phyloP scores from a whole-genome alignment of 2,797 vertebrate genomes.

The Champsocephalus gunnari region DNA sequence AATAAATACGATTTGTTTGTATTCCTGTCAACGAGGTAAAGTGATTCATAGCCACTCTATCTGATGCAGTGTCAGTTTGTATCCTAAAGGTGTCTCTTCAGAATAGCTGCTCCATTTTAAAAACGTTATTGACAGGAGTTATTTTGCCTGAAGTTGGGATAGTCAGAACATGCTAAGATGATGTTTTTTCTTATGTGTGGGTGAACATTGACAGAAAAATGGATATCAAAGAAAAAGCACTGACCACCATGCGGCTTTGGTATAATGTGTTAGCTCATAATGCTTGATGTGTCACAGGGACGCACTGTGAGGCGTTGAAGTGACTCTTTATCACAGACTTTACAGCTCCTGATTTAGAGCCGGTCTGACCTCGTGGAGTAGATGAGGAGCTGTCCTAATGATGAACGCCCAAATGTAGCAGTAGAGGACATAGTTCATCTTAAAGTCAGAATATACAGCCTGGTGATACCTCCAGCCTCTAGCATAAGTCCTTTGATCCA shows the following conservation, averaged over 20 bases:
- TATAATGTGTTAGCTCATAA: conserved; percentile 16
- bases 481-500: conserved; percentile 27
- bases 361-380: conserved; percentile 24
- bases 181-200: background rate
- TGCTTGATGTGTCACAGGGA: conserved; percentile 8
- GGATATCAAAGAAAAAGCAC: background rate
- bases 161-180: background rate
- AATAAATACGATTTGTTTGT: background rate
- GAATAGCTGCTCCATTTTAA: conserved; percentile 60
- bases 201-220: background rate
- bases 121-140: conserved; percentile 34
- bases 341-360: conserved; percentile 62
- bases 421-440: conserved; percentile 7
- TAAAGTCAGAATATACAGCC: conserved; percentile 14
- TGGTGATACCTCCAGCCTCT: conserved; percentile 22
- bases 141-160: conserved; percentile 2
- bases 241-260: background rate
- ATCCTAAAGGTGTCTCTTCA: conserved; percentile 35
- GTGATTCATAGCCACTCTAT: conserved; percentile 21
- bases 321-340: conserved; percentile 48
- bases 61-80: conserved; percentile 23
- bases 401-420: conserved; percentile 38
- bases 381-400: conserved; percentile 41
- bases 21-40: background rate
- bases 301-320: conserved; percentile 31